Evolutionary conservation across 2,888 invertebrate species (phyloP).

Genomic region (Pyrrhosoma nymphula): DNA sequence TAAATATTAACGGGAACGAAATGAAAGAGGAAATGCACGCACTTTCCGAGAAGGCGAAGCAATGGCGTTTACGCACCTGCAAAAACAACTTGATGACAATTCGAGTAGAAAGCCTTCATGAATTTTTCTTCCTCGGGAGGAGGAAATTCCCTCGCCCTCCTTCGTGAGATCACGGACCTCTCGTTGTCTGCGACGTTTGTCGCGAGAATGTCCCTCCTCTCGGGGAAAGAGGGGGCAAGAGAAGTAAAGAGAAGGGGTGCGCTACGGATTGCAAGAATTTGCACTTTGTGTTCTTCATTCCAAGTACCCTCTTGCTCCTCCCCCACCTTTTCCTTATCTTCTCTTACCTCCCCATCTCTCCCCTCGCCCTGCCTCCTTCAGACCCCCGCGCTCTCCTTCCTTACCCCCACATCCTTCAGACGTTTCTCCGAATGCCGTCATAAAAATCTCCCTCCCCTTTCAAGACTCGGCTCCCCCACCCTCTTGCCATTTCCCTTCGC

Average conservation of each 20-base stretch:
- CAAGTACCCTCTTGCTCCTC: constrained; percentile 12
- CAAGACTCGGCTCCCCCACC: neutral
- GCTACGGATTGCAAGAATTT: neutral
- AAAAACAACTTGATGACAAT: neutral
- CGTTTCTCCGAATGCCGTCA: constrained; percentile 45
- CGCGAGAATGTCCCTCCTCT: neutral
- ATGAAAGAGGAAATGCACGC: neutral
- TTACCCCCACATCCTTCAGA: neutral
- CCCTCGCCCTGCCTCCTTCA: neutral
- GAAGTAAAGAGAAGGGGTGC: neutral
- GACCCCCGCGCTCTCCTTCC: neutral
- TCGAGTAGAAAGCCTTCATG: neutral
- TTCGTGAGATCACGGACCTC: neutral
- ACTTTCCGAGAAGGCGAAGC: neutral
- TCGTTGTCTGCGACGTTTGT: neutral
- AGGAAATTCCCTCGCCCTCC: neutral
- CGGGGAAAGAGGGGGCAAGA: too few relatives aligned
- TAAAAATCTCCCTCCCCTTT: constrained; percentile 35
- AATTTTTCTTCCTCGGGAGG: neutral
- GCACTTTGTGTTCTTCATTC: constrained; percentile 11
- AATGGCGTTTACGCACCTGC: neutral
- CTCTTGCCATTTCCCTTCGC: neutral
- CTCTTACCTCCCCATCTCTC: too few relatives aligned
- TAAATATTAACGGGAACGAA: neutral
- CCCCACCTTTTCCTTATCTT: neutral